phyloP scores from a whole-genome alignment of 2,888 invertebrate genomes.

The Galeruca laticollis region DNA sequence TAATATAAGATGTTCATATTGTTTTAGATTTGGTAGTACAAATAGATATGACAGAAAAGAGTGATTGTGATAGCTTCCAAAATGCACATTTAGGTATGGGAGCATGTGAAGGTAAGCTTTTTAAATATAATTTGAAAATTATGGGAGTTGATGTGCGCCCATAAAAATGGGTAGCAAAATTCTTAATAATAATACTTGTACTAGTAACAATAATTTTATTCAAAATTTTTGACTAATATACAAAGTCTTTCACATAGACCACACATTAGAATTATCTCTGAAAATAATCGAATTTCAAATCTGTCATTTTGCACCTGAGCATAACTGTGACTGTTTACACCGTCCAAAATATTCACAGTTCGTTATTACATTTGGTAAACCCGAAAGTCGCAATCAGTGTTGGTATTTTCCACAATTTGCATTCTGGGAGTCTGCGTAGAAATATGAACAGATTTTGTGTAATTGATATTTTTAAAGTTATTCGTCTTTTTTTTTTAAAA shows the following conservation, averaged over 20 bases:
- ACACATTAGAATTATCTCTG: not conserved
- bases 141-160: no score
- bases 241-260: not conserved
- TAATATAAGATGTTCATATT: not conserved
- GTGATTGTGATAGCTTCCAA: not conserved
- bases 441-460: not conserved
- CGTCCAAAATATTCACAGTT: not conserved
- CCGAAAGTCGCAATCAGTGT: no score
- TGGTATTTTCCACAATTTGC: no score
- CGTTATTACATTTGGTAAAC: not conserved
- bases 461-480: not conserved
- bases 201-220: not conserved
- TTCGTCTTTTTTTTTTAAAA: not conserved
- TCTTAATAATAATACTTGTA: not conserved
- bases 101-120: not conserved
- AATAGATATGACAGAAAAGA: constrained; percentile 2
- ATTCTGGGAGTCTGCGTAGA: not conserved
- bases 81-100: not conserved
- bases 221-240: no score
- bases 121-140: not conserved
- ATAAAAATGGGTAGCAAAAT: constrained; percentile 1
- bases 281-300: not conserved
- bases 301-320: not conserved
- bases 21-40: constrained; percentile 2
- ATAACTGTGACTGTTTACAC: no score